Conservation (phyloP, 2,888 invertebrate species). For the Platycheirus albimanus region DNA sequence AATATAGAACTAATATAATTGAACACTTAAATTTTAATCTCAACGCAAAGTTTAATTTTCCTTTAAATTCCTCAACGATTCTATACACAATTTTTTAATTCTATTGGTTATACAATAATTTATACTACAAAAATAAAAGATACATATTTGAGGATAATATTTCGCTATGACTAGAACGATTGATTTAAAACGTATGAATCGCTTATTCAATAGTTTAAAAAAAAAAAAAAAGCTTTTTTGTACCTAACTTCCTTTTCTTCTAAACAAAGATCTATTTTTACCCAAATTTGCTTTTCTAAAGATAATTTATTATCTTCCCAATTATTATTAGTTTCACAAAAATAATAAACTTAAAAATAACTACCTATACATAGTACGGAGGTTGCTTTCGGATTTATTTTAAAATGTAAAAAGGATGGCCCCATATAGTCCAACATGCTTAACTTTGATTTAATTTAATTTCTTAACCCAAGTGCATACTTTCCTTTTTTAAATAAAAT, state of each 20-base stretch:
- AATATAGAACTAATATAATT: conserved; percentile 32
- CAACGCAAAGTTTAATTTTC: conserved; percentile 34
- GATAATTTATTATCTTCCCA: neutral
- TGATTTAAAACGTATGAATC: conserved; percentile 30
- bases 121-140: conserved; percentile 23
- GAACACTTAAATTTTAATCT: conserved; percentile 34
- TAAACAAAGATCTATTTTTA: neutral
- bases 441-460: conserved; percentile 10
- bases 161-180: conserved; percentile 25
- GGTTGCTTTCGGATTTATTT: conserved; percentile 10
- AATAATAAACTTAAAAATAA: neutral
- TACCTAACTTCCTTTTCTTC: neutral
- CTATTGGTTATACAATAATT: conserved; percentile 15
- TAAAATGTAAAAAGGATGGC: conserved; percentile 1
- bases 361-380: conserved; percentile 1
- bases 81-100: conserved; percentile 10
- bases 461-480: conserved; percentile 3
- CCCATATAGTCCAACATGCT: conserved; percentile 8
- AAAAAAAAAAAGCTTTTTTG: conserved; percentile 14
- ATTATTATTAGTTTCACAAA: conserved; percentile 1
- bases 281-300: neutral
- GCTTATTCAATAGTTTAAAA: conserved; percentile 24
- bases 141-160: conserved; percentile 55
- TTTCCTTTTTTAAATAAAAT: conserved; percentile 15
- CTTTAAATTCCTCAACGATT: conserved; percentile 16